Conservation (phyloP, 2,113 vertebrate genomes). For the Chionis minor region DNA sequence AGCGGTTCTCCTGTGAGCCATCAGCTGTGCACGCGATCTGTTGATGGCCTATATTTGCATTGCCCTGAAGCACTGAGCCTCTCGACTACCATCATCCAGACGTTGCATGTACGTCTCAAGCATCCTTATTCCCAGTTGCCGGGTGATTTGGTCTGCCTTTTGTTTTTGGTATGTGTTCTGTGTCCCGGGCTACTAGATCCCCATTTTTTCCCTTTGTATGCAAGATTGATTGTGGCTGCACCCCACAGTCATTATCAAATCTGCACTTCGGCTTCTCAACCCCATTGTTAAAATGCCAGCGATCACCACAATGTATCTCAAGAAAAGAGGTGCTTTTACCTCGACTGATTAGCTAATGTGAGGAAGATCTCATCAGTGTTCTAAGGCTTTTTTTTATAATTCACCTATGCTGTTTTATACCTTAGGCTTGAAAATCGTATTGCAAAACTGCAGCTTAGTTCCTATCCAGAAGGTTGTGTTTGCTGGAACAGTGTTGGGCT, state of each 20-base stretch:
- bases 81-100: not conserved
- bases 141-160: not conserved
- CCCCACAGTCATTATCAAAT: not conserved
- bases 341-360: not conserved
- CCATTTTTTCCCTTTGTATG: not conserved
- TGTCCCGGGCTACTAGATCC: not conserved
- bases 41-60: not conserved
- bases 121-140: not conserved
- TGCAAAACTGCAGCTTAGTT: not conserved
- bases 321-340: not conserved
- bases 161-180: not conserved
- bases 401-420: not conserved
- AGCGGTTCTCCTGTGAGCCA: not conserved
- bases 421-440: not conserved
- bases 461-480: not conserved
- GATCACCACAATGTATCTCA: not conserved
- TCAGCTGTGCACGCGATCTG: accelerated
- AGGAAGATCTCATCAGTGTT: not conserved
- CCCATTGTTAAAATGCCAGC: not conserved
- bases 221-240: not conserved
- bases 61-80: not conserved
- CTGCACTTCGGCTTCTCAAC: not conserved
- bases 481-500: not conserved
- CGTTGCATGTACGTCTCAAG: not conserved
- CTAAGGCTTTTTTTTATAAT: not conserved